phyloP scores from a whole-genome alignment of 92 coral and sea anemone species.

The Meandrina meandrites region DNA sequence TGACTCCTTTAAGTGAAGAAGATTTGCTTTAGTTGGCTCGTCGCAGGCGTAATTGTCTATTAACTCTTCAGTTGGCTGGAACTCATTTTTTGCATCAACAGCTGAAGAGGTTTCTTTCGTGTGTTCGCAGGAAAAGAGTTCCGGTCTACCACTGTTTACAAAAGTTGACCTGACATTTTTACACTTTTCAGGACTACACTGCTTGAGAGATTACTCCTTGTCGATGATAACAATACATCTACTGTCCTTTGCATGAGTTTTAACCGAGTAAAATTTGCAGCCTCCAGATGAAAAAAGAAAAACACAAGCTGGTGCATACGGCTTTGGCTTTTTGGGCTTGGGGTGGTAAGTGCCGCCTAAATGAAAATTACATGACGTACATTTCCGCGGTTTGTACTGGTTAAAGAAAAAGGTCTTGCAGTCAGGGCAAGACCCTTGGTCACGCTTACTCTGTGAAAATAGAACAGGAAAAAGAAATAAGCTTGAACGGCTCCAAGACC shows the following conservation, averaged over 20 bases:
- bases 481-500: too few species aligned
- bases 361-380: not conserved
- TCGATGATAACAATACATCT: conserved; percentile 26
- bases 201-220: not conserved
- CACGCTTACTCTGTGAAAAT: conserved; percentile 30
- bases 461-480: too few species aligned
- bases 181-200: conserved; percentile 8
- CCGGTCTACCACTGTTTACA: conserved; percentile 31
- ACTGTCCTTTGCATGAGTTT: conserved; percentile 13
- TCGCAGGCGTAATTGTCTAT: conserved; percentile 17
- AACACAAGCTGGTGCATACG: conserved; percentile 19
- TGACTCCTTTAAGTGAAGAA: not conserved
- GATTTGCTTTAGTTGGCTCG: not conserved
- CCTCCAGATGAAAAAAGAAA: not conserved
- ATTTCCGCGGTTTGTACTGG: conserved; percentile 24
- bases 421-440: conserved; percentile 27
- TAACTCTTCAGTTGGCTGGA: not conserved
- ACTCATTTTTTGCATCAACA: not conserved
- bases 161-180: conserved; percentile 1
- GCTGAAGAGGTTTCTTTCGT: not conserved
- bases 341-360: conserved; percentile 22
- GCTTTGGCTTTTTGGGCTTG: conserved; percentile 16
- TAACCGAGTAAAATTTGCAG: conserved; percentile 16
- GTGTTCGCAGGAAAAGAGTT: conserved; percentile 21
- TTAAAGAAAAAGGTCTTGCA: conserved; percentile 17